Percentiles rank a stretch among this genome's conserved stretches.
These are phyloP conservation scores for Xiphorhynchus erythropygius DNA, from an alignment of 2,797 vertebrate species.

Conservation along the genomic window DNA sequence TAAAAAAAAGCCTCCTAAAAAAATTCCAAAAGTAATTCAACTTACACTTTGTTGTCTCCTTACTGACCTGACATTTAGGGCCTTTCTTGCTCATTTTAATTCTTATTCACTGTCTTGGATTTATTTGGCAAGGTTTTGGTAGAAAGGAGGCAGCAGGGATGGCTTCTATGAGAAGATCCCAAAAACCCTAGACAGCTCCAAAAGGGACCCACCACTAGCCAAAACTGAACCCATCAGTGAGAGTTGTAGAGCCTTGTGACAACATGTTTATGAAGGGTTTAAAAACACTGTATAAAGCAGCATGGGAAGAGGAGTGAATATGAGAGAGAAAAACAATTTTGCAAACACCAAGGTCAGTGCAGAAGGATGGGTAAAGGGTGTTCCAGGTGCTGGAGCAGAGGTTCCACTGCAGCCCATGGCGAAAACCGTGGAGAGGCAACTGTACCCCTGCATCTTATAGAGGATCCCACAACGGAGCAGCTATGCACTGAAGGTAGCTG, in stretches of 20 bases:
- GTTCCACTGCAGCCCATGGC: not conserved
- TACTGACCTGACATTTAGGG: not conserved
- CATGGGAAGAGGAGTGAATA: not conserved
- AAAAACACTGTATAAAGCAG: not conserved
- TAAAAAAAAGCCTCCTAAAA: no score
- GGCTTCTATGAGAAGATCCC: not conserved
- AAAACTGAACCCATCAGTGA: not conserved
- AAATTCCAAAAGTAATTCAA: not conserved
- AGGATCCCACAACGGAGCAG: rapidly evolving
- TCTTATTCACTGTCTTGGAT: not conserved
- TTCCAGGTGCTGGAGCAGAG: not conserved
- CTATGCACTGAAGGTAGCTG: not conserved
- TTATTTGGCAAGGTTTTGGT: not conserved
- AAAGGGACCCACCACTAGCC: not conserved
- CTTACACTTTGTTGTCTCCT: not conserved
- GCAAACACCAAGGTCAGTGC: not conserved
- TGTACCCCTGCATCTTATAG: not conserved
- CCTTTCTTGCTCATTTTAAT: not conserved
- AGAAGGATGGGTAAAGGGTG: not conserved
- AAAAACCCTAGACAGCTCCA: not conserved
- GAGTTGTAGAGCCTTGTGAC: rapidly evolving
- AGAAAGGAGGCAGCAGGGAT: not conserved
- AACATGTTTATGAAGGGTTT: not conserved
- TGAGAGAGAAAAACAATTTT: not conserved
- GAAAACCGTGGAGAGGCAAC: not conserved